Conservation (phyloP, 2,888 invertebrate species). For the Eueremaeus valkanovi region DNA sequence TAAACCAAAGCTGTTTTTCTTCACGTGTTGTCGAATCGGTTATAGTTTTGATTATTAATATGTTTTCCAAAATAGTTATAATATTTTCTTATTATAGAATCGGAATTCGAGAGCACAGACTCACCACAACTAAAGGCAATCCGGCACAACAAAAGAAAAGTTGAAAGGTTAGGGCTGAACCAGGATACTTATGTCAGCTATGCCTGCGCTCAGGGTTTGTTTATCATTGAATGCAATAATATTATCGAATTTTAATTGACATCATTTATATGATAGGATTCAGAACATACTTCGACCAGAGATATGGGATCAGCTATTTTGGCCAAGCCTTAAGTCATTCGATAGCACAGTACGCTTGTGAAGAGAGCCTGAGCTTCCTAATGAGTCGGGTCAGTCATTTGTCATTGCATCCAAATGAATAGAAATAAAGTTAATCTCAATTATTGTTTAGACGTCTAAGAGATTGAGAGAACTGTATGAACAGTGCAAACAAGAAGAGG, state of each 20-base stretch:
- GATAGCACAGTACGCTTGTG: background rate
- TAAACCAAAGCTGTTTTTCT: background rate
- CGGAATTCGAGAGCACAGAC: too few relatives aligned
- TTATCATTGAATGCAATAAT: background rate
- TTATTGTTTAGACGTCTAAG: too few relatives aligned
- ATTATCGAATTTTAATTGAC: background rate
- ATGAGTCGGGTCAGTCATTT: background rate
- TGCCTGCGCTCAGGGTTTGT: slow-evolving; percentile 1
- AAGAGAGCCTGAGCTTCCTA: background rate
- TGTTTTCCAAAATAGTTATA: background rate
- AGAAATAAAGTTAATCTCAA: too few relatives aligned
- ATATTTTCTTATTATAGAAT: background rate
- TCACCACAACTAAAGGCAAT: too few relatives aligned
- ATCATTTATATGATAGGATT: background rate
- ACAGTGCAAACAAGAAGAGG: background rate
- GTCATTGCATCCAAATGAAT: too few relatives aligned
- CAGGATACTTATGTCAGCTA: background rate
- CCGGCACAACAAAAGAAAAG: too few relatives aligned
- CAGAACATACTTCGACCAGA: background rate
- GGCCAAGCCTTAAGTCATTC: background rate
- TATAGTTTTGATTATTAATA: too few relatives aligned
- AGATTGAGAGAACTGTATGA: background rate
- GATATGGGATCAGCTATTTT: background rate
- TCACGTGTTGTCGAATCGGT: background rate
- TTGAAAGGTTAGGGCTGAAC: too few relatives aligned